phyloP scores from a whole-genome alignment of 1,140 invertebrate species.

The Leptonema lineaticorne region DNA sequence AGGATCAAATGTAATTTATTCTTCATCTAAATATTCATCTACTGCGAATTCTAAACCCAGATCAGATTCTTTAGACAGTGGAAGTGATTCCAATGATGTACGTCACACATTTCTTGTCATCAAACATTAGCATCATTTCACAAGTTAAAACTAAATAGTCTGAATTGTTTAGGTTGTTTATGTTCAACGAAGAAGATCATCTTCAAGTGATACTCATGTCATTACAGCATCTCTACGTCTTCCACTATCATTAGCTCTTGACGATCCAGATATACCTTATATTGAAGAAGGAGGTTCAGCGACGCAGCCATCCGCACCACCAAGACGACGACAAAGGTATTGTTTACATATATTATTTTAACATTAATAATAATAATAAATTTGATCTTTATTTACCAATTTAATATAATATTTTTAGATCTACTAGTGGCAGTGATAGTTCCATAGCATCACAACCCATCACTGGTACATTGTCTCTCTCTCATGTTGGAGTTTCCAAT shows the following conservation, averaged over 20 bases:
- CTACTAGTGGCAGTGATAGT: conserved; percentile 53
- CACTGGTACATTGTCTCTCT: conserved; percentile 51
- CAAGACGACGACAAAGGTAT: conserved; percentile 50
- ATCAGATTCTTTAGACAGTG: conserved; percentile 38
- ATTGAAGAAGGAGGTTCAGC: conserved; percentile 62
- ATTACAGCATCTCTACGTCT: conserved; percentile 81
- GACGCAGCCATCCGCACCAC: conserved; percentile 47
- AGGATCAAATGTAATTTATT: conserved; percentile 35
- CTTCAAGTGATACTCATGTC: conserved; percentile 58
- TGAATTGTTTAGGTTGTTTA: conserved; percentile 31
- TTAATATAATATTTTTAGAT: conserved; percentile 40
- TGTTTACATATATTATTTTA: conserved; percentile 46
- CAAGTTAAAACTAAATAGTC: not conserved
- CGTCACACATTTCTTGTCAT: conserved; percentile 1
- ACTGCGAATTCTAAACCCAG: conserved; percentile 29
- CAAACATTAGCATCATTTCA: conserved; percentile 7
- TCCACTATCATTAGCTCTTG: conserved; percentile 59
- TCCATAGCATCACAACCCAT: conserved; percentile 53
- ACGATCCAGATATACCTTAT: conserved; percentile 70
- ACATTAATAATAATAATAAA: not conserved
- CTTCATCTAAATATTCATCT: conserved; percentile 36
- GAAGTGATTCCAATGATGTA: conserved; percentile 40
- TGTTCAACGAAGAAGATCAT: conserved; percentile 36
- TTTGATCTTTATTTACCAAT: not conserved
- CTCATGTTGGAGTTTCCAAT: conserved; percentile 39